Evolutionary conservation across 2,113 vertebrate species (phyloP), one percentile per base, ranked within the genome.

Genomic region (Trachemys scripta): DNA sequence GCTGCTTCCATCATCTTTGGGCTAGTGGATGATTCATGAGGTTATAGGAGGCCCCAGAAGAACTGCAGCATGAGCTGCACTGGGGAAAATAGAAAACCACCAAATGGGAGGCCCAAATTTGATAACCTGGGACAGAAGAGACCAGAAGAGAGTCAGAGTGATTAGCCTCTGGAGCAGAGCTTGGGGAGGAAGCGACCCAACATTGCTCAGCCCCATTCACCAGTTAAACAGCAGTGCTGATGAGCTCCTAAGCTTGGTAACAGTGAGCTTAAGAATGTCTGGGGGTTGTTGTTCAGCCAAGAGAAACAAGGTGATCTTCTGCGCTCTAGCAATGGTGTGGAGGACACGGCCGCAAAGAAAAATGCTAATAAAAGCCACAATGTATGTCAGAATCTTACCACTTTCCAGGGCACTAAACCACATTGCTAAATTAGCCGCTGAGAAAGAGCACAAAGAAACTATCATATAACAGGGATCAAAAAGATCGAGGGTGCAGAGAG

Each of bases 391-490:
- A 78, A 78, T 14, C 75, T 78, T 11, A 16, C 24, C 25, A 27
- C 75, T 78, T 47, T 45, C 75, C 11, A 1, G 75, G 75, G 25
- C 75, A 78, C 25, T 47, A 45, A 27, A 47, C 42, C 42, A 78
- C 42, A 14, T 47, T 13, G 16, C 75, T 78, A 78, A 45, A 78
- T 78, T 78, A 78, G 13, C 6, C 1, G 8, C 75, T 78, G 42
- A 78, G n/a, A 72, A 72, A 72, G 65, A 38, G 35, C 19, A 38
- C 65, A 72, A 38, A 72, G 9, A 78, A 47, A 80, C 83, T 82
- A 27, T 95, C 96, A 89, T 1, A 84, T 92, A 95, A 97, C 35
- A 29, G 78, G 56, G 78, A 95, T 2, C 20, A 89, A 90, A 82
- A 95, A 93, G 56, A n/a, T 85, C 25, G 38, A 78, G 85, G 90